Evolutionary conservation across 53 echinoderm and acorn worm species (phyloP), one percentile per base, ranked within the genome.

Genomic region (Stichopus horrens): DNA sequence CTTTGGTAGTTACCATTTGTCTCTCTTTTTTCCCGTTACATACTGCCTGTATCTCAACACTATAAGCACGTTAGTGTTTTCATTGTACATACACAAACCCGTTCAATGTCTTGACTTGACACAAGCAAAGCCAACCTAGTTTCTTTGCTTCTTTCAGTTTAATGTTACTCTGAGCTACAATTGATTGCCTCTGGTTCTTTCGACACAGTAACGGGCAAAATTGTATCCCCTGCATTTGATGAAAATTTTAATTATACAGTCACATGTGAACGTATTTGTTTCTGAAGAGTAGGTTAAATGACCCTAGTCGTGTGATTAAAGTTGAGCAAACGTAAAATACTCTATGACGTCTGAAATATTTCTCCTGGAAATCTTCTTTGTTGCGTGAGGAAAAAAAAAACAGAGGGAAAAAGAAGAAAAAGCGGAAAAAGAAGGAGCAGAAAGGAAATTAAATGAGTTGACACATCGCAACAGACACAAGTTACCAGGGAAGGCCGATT

Each of bases 231-330:
- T 18, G 71, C 71, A 71, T 71, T 63, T 63, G 63, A 63, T 63
- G 63, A 63, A 63, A 71, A n/a, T 71, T 71, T 71, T 71, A 63
- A 63, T 71, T 71, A 71, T 71, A n/a, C 71, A 20, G 71, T 71
- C 71, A 71, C 71, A 20, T 71, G 71, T 71, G n/a, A 20, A 13
- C n/a, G n/a, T 18, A 71, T 71, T n/a, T 16, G 63, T 13, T 63
- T 63, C 71, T 20, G 6, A 71, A 13, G 18, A 71, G 71, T 71
- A 71, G 71, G 71, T 71, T 71, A 71, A 71, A 71, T 71, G 71
- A 71, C 18, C 18, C 21, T 37, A 71, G 14, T 18, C 71, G 19
- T n/a, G 71, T 18, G 18, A 71, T 59, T 11, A 71, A 71, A 71
- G 18, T 16, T 71, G 19, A 20, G 18, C 19, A 18, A 20, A 71